These are phyloP conservation scores for Timema podura DNA, from an alignment of 2,888 invertebrate genomes.

Conservation along the genomic window DNA sequence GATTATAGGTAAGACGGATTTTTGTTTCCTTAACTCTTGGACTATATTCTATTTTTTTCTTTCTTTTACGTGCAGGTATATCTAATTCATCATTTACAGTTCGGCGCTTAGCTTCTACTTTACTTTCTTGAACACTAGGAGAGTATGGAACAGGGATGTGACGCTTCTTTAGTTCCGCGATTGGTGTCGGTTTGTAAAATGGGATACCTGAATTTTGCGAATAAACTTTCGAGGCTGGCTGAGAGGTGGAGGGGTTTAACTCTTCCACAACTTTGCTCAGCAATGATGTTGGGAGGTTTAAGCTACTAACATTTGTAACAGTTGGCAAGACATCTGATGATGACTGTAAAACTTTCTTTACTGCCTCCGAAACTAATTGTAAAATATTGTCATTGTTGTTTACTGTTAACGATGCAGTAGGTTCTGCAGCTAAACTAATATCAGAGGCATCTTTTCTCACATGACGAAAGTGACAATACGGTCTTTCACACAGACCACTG, in stretches of 20 bases:
- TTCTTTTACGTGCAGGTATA: not conserved
- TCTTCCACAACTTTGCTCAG: constrained; percentile 52
- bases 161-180: constrained; percentile 52
- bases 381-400: constrained; percentile 51
- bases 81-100: too few relatives aligned
- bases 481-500: constrained; percentile 74
- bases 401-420: not conserved
- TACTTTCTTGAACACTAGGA: constrained; percentile 14
- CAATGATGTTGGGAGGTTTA: constrained; percentile 39
- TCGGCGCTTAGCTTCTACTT: too few relatives aligned
- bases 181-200: constrained; percentile 63
- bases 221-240: constrained; percentile 4
- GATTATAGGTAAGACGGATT: not conserved
- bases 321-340: constrained; percentile 30
- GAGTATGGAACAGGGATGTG: constrained; percentile 42
- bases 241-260: constrained; percentile 43
- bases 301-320: not conserved
- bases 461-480: constrained; percentile 91
- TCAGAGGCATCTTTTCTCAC: constrained; percentile 59
- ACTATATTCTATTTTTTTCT: not conserved
- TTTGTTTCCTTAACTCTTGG: not conserved
- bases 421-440: not conserved
- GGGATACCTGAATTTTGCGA: constrained; percentile 34
- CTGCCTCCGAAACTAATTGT: constrained; percentile 58
- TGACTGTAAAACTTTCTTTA: constrained; percentile 52